Percentiles rank a stretch among this genome's conserved stretches.
These are phyloP conservation scores for Sylvia atricapilla DNA, from an alignment of 2,113 vertebrate species.

Conservation along the genomic window DNA sequence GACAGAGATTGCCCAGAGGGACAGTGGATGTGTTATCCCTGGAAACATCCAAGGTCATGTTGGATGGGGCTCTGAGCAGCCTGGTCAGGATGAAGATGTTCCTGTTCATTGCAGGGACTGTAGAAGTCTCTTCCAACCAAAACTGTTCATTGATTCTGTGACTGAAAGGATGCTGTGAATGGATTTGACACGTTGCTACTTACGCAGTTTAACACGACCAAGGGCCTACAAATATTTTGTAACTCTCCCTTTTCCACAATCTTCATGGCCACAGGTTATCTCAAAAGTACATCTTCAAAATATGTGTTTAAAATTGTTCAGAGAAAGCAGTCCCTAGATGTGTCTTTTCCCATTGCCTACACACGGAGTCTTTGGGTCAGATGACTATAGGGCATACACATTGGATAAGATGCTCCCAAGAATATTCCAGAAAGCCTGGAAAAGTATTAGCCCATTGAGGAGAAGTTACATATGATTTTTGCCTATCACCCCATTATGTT, in stretches of 20 bases:
- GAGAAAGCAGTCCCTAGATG: not conserved
- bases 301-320: not conserved
- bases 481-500: rapidly evolving
- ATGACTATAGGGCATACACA: not conserved
- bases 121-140: not conserved
- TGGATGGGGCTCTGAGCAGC: not conserved
- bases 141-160: not conserved
- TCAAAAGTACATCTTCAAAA: not conserved
- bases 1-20: not conserved
- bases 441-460: not conserved
- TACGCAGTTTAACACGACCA: not conserved
- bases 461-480: not conserved
- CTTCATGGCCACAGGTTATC: not conserved
- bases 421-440: not conserved
- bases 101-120: not conserved
- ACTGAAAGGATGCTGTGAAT: not conserved
- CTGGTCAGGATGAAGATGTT: not conserved
- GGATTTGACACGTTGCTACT: not conserved
- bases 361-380: not conserved
- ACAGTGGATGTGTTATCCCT: too few relatives aligned
- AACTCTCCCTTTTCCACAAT: not conserved
- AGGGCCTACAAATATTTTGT: not conserved
- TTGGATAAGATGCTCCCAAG: not conserved
- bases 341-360: not conserved
- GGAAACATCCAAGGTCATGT: not conserved